Evolutionary conservation across 1,140 invertebrate species (phyloP).

Genomic region (Cecropterus lyciades): DNA sequence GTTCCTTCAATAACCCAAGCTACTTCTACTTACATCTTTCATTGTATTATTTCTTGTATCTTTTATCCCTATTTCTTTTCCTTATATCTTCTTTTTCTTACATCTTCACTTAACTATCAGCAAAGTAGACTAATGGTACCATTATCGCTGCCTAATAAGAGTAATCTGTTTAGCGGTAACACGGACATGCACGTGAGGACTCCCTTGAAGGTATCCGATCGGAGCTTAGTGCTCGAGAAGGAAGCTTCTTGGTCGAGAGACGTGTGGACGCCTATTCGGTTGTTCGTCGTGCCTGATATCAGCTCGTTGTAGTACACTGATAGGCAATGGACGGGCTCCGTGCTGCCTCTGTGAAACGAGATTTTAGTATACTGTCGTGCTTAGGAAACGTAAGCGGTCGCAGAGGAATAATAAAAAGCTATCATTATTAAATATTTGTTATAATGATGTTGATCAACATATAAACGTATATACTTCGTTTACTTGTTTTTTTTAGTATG

Average conservation of each 20-base stretch:
- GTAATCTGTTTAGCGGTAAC: conserved; percentile 93
- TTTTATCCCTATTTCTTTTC: no score
- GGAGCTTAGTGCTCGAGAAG: conserved; percentile 93
- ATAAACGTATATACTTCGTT: no score
- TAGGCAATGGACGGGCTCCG: conserved; percentile 96
- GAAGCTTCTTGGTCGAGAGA: conserved; percentile 89
- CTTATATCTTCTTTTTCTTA: no score
- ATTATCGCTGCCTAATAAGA: conserved; percentile 95
- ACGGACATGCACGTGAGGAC: conserved; percentile 95
- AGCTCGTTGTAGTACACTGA: conserved; percentile 90
- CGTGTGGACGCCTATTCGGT: conserved; percentile 95
- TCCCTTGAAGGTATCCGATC: conserved; percentile 95
- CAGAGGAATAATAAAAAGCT: no score
- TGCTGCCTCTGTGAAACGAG: conserved; percentile 86
- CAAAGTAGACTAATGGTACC: conserved; percentile 94
- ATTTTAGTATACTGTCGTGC: no score
- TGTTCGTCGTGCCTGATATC: conserved; percentile 93
- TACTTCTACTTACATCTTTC: no score
- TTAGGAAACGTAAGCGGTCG: no score
- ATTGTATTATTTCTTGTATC: no score
- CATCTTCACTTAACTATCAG: conserved; percentile 73
- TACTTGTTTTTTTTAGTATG: no score
- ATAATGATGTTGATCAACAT: no score
- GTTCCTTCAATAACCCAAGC: no score
- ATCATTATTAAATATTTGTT: no score